Conservation (phyloP, 92 coral and sea anemone genomes). For the Galaxea fascicularis region DNA sequence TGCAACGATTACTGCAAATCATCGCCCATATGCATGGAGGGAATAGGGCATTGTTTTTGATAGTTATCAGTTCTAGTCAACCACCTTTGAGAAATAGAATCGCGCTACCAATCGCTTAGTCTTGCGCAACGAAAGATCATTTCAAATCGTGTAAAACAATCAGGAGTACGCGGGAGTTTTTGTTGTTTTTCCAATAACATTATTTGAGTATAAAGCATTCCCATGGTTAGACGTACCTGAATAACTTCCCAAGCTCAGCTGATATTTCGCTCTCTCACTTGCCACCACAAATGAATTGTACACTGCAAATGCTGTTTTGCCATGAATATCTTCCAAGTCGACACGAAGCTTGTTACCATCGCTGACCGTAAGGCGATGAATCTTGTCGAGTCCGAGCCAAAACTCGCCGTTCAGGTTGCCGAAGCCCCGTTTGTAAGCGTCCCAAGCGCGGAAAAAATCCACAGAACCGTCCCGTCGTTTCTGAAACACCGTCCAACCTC, state of each 20-base stretch:
- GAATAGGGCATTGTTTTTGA: too few relatives aligned
- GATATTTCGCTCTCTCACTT: constrained; percentile 20
- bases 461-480: constrained; percentile 44
- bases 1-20: not conserved
- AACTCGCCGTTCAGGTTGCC: constrained; percentile 60
- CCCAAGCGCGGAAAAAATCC: constrained; percentile 52
- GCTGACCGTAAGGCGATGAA: constrained; percentile 53
- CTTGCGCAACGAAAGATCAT: too few relatives aligned
- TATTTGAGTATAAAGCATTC: too few relatives aligned
- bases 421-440: constrained; percentile 50
- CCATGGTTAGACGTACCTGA: constrained; percentile 15
- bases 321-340: constrained; percentile 25
- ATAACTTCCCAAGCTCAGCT: constrained; percentile 36
- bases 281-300: constrained; percentile 34
- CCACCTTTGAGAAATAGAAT: too few relatives aligned
- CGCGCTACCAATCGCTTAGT: too few relatives aligned
- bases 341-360: constrained; percentile 28
- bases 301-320: constrained; percentile 21
- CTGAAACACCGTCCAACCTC: constrained; percentile 66
- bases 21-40: not conserved
- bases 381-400: constrained; percentile 64
- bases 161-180: too few relatives aligned
- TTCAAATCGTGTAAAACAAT: too few relatives aligned
- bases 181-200: too few relatives aligned
- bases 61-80: too few relatives aligned